These are phyloP conservation scores for Glyphotaelius pellucidus DNA, from an alignment of 2,888 invertebrate genomes.

Conservation along the genomic window DNA sequence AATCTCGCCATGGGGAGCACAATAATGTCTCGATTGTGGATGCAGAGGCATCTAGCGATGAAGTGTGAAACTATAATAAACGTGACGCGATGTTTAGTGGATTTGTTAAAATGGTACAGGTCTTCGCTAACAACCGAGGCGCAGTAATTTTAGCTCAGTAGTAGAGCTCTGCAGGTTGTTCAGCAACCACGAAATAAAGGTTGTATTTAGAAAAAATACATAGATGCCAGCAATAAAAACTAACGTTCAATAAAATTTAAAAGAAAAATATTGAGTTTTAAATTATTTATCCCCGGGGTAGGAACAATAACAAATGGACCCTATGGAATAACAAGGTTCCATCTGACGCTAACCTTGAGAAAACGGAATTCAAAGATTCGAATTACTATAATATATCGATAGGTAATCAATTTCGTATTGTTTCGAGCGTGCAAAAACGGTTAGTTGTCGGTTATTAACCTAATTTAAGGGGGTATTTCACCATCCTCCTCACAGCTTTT, in stretches of 20 bases:
- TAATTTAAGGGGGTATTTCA: no score
- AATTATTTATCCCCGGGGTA: background rate
- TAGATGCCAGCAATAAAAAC: background rate
- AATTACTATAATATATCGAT: no score
- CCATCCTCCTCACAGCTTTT: no score
- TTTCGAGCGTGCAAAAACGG: no score
- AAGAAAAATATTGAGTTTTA: background rate
- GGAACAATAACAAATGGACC: background rate
- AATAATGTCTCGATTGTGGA: background rate
- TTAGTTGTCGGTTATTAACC: no score
- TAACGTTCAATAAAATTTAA: background rate
- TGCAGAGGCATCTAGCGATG: background rate
- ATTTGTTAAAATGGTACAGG: background rate
- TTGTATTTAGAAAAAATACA: background rate
- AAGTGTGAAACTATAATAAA: background rate
- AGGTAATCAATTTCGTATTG: no score
- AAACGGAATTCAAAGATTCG: no score
- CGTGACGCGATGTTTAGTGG: background rate
- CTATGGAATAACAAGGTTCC: no score
- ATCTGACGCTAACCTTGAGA: no score
- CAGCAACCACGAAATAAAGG: background rate
- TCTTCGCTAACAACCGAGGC: background rate
- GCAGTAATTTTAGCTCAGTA: no score
- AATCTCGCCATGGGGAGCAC: no score
- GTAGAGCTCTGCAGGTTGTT: no score